These are phyloP conservation scores for Hirtodrosophila trivittata DNA, from an alignment of 2,888 invertebrate genomes.

Conservation along the genomic window DNA sequence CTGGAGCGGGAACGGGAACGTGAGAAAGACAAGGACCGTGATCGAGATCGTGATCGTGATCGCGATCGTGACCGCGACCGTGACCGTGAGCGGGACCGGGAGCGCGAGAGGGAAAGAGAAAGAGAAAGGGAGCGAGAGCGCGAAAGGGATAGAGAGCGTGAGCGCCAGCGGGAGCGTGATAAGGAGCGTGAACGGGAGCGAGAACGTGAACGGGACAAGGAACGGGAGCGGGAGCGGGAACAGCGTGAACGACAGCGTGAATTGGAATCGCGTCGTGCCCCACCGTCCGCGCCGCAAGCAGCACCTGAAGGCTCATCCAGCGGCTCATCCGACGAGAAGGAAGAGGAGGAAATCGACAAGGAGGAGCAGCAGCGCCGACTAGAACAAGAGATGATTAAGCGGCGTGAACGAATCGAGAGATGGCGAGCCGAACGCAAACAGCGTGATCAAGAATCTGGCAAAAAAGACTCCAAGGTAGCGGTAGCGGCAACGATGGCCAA, in stretches of 20 bases:
- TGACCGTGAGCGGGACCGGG: conserved; percentile 53
- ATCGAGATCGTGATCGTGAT: conserved; percentile 44
- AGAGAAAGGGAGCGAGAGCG: conserved; percentile 86
- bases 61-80: conserved; percentile 52
- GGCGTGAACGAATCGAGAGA: conserved; percentile 96
- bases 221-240: conserved; percentile 81
- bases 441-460: conserved; percentile 91
- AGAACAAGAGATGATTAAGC: conserved; percentile 97
- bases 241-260: conserved; percentile 86
- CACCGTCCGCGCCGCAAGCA: conserved; percentile 50
- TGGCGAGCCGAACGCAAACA: conserved; percentile 97
- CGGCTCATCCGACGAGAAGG: conserved; percentile 80
- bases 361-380: conserved; percentile 95
- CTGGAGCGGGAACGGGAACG: conserved; percentile 77
- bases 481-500: conserved; percentile 84
- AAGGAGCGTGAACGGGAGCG: conserved; percentile 48
- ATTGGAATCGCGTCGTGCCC: conserved; percentile 48
- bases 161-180: conserved; percentile 53
- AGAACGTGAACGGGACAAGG: conserved; percentile 51
- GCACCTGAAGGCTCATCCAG: conserved; percentile 70
- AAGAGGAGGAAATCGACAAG: conserved; percentile 86
- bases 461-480: conserved; percentile 89
- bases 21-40: conserved; percentile 57
- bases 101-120: conserved; percentile 82
- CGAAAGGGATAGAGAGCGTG: conserved; percentile 84